Evolutionary conservation across 2,113 vertebrate species (phyloP), one percentile per base, ranked within the genome.

Genomic region (Lontra canadensis): DNA sequence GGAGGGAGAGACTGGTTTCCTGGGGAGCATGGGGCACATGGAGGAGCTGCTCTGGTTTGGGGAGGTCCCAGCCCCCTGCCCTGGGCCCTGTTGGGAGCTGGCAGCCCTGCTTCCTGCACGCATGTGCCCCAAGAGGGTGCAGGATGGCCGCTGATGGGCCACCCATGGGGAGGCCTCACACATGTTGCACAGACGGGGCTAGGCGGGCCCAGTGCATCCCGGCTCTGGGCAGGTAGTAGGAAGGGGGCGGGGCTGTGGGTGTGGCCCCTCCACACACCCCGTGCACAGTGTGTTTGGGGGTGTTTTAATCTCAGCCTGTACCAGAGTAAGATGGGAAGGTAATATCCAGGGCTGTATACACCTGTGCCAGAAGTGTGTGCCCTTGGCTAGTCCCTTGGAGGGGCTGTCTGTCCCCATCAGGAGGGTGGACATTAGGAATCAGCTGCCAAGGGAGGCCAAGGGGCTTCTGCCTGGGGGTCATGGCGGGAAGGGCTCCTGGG

Each of bases 61-160:
- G n/a, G 20, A 12, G 52, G 67, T 2, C 23, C 29, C 7, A 14
- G 21, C 36, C 18, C 20, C 4, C 63, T 39, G 20, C 31, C 25
- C 47, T 47, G 31, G 57, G 29, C 13, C 49, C 42, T 7, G 8
- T 6, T 31, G 21, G 80, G 34, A n/a, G 42, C 17, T 7, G 2
- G 39, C 17, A n/a, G 55, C 61, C 63, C 7, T 18, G 2, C 17
- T 63, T 49, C 44, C 20, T 23, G n/a, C 15, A 12, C 3, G 31
- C 7, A 1, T n/a, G 39, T 17, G 61, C 5, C n/a, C n/a, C 6
- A 0, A 11, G 42, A 25, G 47, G 11, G 5, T 0, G 0, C 13
- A 4, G n/a, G 12, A 23, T 13, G 39, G 25, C 49, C 3, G 23
- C 2, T 49, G n/a, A 29, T 3, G 2, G 4, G 31, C 9, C 18